phyloP scores from a whole-genome alignment of 2,888 invertebrate genomes.

The Standfussiana lucernea region DNA sequence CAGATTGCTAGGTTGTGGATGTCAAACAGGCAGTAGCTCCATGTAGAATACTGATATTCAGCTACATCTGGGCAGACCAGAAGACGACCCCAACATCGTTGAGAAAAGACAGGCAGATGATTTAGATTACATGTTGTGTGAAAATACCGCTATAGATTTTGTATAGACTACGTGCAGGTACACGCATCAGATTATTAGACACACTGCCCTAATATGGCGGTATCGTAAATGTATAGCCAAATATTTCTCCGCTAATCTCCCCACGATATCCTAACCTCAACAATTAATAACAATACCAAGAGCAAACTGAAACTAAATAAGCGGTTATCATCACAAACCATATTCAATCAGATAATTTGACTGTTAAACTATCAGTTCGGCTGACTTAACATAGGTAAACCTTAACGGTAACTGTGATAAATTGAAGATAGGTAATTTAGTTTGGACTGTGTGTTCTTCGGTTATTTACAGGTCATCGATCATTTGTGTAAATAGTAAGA shows the following conservation, averaged over 20 bases:
- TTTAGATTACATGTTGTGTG: neutral
- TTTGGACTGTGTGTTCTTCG: slow-evolving; percentile 30
- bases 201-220: neutral
- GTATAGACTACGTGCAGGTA: neutral
- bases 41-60: neutral
- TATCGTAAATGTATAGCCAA: neutral
- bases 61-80: neutral
- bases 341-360: slow-evolving; percentile 45
- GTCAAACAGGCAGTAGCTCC: neutral
- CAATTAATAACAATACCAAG: slow-evolving; percentile 48
- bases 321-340: slow-evolving; percentile 64
- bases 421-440: slow-evolving; percentile 50
- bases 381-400: slow-evolving; percentile 48
- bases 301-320: slow-evolving; percentile 65
- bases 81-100: neutral
- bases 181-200: too few species aligned
- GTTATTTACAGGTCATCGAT: slow-evolving; percentile 30
- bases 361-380: slow-evolving; percentile 47
- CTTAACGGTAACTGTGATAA: slow-evolving; percentile 53
- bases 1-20: neutral
- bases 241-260: neutral
- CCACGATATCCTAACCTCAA: slow-evolving; percentile 10
- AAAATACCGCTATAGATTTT: neutral
- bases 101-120: neutral
- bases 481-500: slow-evolving; percentile 25